Evolutionary conservation across 2,113 vertebrate genomes (phyloP), one percentile per base, ranked within the genome.

Genomic region (Suncus etruscus): DNA sequence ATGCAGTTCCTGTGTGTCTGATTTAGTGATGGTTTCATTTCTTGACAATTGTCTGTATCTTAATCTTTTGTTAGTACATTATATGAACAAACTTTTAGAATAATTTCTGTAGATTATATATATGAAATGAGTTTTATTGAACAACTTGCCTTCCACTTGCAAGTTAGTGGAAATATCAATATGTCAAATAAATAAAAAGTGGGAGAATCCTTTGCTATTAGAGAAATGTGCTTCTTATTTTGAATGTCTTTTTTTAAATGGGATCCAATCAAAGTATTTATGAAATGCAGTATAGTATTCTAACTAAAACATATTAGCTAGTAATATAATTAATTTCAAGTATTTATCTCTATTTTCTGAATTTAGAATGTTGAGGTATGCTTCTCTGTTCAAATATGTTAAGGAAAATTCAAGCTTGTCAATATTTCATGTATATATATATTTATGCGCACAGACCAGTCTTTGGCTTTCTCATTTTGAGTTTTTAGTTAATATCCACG

Each of bases 21-120:
- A 87, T 93, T 96, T 96, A 93, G 77, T 96, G 96, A 95, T 96
- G 75, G 91, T 95, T 96, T 97, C 87, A 54, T 96, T 97, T 97
- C 94, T 97, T 92, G 96, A 93, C 88, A 5, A 11, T 93, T 91
- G 94, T 61, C 91, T 95, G 51, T 86, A 94, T 96, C 79, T 94
- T 96, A 96, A 92, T 92, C 97, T 97, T 95, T 97, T 95, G 94
- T 96, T 88, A 94, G 83, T 97, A 94, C 92, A 93, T 95, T 94
- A 94, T 96, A 94, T 95, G 95, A 96, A 92, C 94, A 94, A 96
- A 96, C 83, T 97, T 39, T 39, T 96, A 93, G 97, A 96, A 91
- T 92, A 96, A 96, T 93, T 95, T 96, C 95, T 97, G 96, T 97
- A 91, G 95, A 95, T 94, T 97, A 92, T 97, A 94, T 92, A 93